phyloP scores from a whole-genome alignment of 2,113 vertebrate genomes.

The Nothocercus nigrocapillus region DNA sequence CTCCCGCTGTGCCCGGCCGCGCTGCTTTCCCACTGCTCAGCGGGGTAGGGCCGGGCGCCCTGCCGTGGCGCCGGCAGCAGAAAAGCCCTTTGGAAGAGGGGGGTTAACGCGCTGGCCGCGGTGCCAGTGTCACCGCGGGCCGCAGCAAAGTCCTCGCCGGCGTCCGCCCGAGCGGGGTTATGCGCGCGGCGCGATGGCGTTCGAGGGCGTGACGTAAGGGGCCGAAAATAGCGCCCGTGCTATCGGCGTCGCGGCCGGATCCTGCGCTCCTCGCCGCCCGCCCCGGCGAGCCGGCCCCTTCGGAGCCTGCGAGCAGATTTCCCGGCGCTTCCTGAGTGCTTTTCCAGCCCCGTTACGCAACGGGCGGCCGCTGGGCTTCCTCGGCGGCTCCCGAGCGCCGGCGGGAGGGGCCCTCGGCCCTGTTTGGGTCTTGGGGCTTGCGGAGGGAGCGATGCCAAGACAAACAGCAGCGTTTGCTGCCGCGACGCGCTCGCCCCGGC shows the following conservation, averaged over 20 bases:
- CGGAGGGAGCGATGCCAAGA: neutral
- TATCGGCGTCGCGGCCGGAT: slow-evolving; percentile 25
- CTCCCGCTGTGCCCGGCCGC: neutral
- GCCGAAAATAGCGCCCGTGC: slow-evolving; percentile 50
- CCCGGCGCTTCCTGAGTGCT: slow-evolving; percentile 55
- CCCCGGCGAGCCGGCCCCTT: slow-evolving; percentile 29
- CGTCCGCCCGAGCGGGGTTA: neutral
- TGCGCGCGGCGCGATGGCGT: neutral
- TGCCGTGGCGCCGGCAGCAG: neutral
- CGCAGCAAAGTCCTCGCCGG: fast-evolving
- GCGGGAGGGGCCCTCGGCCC: slow-evolving; percentile 19
- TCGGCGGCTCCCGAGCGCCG: neutral
- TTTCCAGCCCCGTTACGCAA: slow-evolving; percentile 60
- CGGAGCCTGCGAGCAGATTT: neutral
- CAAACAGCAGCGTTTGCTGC: slow-evolving; percentile 25
- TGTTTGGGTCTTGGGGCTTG: slow-evolving; percentile 57
- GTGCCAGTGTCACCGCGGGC: neutral
- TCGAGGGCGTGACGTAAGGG: neutral
- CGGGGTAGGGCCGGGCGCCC: neutral
- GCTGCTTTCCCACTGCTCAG: neutral
- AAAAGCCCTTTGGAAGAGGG: neutral
- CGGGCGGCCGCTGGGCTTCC: neutral
- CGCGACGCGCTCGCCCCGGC: neutral
- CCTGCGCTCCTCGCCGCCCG: neutral
- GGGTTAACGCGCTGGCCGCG: fast-evolving